Conservation (phyloP, 2,888 invertebrate species). For the Cryptus armator region DNA sequence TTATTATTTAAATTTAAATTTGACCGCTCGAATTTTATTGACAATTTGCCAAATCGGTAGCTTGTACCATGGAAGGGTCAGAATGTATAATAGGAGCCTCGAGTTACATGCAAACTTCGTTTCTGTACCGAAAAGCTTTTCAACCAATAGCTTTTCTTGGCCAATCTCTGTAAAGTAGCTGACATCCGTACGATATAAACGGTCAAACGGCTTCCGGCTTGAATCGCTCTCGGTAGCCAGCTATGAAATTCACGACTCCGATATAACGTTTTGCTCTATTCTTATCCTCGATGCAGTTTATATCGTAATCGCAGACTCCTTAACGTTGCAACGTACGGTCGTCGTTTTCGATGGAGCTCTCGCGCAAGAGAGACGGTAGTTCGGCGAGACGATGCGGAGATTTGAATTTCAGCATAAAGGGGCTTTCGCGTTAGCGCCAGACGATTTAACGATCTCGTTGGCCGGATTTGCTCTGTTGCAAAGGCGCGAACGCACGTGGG, state of each 20-base stretch:
- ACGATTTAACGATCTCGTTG: slow-evolving; percentile 50
- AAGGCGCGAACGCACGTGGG: slow-evolving; percentile 53
- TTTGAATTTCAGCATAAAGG: slow-evolving; percentile 41
- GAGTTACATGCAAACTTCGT: not conserved
- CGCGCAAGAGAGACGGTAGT: slow-evolving; percentile 17
- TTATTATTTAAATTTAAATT: too few species aligned
- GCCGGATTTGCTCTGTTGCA: slow-evolving; percentile 1
- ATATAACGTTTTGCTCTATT: slow-evolving; percentile 51
- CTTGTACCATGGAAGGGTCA: too few species aligned
- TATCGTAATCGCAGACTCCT: slow-evolving; percentile 75
- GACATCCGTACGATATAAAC: not conserved
- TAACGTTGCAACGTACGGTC: slow-evolving; percentile 59
- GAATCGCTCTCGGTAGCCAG: slow-evolving; percentile 57
- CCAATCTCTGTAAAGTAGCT: not conserved
- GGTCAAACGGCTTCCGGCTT: slow-evolving; percentile 4
- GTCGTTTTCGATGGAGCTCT: slow-evolving; percentile 67
- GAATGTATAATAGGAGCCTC: too few species aligned
- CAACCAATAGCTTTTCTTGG: not conserved
- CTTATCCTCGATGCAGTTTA: slow-evolving; percentile 71
- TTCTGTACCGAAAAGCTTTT: not conserved
- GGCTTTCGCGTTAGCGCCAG: slow-evolving; percentile 54
- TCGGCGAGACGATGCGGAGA: slow-evolving; percentile 32
- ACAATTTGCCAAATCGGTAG: too few species aligned
- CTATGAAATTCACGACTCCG: slow-evolving; percentile 61
- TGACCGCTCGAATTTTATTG: too few species aligned